Evolutionary conservation across 2,888 invertebrate genomes (phyloP).

Genomic region (Graphium colonna): DNA sequence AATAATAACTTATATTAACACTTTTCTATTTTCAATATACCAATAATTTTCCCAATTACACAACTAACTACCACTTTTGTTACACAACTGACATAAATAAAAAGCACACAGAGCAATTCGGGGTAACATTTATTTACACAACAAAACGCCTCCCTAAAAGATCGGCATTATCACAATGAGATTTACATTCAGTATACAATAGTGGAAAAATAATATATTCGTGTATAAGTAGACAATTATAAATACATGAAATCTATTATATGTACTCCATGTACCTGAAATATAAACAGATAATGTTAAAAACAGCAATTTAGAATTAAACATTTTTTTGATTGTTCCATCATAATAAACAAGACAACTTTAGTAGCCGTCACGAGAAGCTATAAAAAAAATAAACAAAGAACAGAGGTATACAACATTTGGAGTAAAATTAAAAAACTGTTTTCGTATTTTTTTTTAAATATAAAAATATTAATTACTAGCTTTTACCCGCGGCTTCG

Average conservation of each 20-base stretch:
- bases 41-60: neutral
- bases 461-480: no score
- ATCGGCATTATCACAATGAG: slow-evolving; percentile 53
- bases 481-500: no score
- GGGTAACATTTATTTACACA: slow-evolving; percentile 56
- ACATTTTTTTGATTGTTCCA: no score
- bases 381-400: no score
- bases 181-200: slow-evolving; percentile 34
- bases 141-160: slow-evolving; percentile 37
- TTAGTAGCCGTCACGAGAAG: no score
- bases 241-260: slow-evolving; percentile 22
- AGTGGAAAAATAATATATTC: slow-evolving; percentile 10
- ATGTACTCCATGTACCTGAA: slow-evolving; percentile 30
- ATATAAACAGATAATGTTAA: no score
- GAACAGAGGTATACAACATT: no score
- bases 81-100: slow-evolving; percentile 30
- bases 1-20: neutral
- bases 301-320: no score
- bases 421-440: no score
- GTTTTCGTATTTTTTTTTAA: no score
- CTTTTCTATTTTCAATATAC: neutral
- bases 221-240: slow-evolving; percentile 10
- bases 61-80: slow-evolving; percentile 26
- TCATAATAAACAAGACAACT: no score
- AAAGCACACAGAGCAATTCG: slow-evolving; percentile 27